Conservation (phyloP, 2,888 invertebrate genomes). For the Stictocephala bisonia region DNA sequence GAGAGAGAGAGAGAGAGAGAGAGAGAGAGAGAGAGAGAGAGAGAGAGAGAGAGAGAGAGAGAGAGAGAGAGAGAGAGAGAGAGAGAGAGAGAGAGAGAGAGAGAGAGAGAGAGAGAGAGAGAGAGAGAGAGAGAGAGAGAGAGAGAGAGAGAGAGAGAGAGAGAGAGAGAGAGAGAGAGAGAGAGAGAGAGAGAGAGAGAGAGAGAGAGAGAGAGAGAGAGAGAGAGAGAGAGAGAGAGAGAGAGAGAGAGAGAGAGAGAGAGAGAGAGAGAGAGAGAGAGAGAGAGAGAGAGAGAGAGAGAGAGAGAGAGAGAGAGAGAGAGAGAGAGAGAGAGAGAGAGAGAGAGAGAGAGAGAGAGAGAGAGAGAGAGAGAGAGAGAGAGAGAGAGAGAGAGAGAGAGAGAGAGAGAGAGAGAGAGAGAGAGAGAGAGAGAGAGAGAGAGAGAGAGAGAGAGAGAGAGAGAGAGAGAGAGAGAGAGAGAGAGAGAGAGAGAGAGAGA, state of each 20-base stretch:
- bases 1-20: background rate
- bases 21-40: background rate
- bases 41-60: background rate
- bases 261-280: background rate
- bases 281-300: background rate
- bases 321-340: background rate
- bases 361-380: background rate
- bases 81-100: background rate
- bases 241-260: background rate
- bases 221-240: background rate
- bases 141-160: background rate
- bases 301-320: background rate
- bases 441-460: background rate
- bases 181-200: background rate
- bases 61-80: slow-evolving; percentile 3
- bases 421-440: slow-evolving; percentile 2
- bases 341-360: background rate
- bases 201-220: background rate
- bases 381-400: background rate
- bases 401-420: slow-evolving; percentile 2
- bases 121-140: background rate
- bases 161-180: background rate
- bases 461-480: background rate
- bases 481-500: background rate
- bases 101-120: background rate